phyloP scores from a whole-genome alignment of 2,888 invertebrate genomes.

The Lepidonotus clava region DNA sequence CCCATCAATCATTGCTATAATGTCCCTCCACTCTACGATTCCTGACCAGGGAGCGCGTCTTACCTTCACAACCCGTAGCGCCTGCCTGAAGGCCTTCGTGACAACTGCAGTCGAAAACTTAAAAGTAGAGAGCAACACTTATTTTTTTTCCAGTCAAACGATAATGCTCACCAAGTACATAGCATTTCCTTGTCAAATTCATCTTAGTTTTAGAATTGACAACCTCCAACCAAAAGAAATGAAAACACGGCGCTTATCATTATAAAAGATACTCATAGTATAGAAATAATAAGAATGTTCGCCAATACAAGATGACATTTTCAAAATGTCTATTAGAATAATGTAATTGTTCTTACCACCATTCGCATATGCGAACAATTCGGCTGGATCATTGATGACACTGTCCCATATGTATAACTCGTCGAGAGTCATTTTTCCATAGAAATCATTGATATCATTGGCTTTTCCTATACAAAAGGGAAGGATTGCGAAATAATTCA shows the following conservation, averaged over 20 bases:
- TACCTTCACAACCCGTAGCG: neutral
- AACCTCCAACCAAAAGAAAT: no score
- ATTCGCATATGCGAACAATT: neutral
- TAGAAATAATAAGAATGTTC: no score
- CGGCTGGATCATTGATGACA: neutral
- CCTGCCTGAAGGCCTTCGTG: neutral
- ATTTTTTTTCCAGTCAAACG: neutral
- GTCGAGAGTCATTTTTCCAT: neutral
- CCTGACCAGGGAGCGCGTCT: no score
- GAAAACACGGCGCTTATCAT: no score
- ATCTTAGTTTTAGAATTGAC: no score
- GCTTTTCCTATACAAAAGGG: neutral
- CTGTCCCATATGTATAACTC: neutral
- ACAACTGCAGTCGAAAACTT: neutral
- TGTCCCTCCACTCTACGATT: no score
- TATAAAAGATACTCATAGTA: no score
- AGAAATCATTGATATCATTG: conserved; percentile 1
- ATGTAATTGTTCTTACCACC: no score
- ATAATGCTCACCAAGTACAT: neutral
- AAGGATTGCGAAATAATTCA: neutral
- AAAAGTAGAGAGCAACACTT: neutral
- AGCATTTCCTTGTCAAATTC: no score
- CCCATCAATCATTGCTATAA: no score
- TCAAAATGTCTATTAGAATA: no score
- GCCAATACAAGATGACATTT: no score